Conservation (phyloP, 64 coral and sea anemone species). For the Actinia equina region DNA sequence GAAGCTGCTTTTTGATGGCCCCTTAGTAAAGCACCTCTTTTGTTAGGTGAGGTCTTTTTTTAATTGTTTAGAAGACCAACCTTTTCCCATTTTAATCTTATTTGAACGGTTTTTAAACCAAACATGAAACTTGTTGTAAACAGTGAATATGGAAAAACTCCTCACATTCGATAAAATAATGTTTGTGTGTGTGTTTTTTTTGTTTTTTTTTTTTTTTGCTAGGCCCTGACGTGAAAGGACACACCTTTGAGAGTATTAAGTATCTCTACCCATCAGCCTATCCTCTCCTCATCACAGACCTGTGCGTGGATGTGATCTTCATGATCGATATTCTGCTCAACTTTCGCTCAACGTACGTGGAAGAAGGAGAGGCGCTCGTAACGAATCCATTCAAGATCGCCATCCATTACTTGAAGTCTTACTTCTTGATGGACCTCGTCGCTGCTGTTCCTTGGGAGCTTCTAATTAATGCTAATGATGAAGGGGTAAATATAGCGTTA, state of each 20-base stretch:
- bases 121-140: too few relatives aligned
- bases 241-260: slow-evolving; percentile 43
- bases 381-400: slow-evolving; percentile 89
- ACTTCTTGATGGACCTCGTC: slow-evolving; percentile 87
- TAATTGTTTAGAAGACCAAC: too few relatives aligned
- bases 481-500: slow-evolving; percentile 56
- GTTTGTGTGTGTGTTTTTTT: too few relatives aligned
- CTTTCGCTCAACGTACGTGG: slow-evolving; percentile 90
- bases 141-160: too few relatives aligned
- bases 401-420: slow-evolving; percentile 86
- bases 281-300: slow-evolving; percentile 59
- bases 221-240: background rate
- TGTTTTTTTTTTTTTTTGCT: background rate
- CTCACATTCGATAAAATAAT: background rate
- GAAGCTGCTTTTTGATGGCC: too few relatives aligned
- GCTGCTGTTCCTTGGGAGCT: slow-evolving; percentile 97
- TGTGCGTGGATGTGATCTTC: slow-evolving; percentile 83
- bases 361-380: slow-evolving; percentile 72
- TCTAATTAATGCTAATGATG: slow-evolving; percentile 50
- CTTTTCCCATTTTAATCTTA: too few relatives aligned
- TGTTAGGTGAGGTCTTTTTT: too few relatives aligned
- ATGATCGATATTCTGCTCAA: slow-evolving; percentile 95
- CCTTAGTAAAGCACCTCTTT: too few relatives aligned
- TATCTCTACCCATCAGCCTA: slow-evolving; percentile 45
- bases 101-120: too few relatives aligned